These are phyloP conservation scores for Pachyramphus minor DNA, from an alignment of 2,113 vertebrate species.

Conservation along the genomic window DNA sequence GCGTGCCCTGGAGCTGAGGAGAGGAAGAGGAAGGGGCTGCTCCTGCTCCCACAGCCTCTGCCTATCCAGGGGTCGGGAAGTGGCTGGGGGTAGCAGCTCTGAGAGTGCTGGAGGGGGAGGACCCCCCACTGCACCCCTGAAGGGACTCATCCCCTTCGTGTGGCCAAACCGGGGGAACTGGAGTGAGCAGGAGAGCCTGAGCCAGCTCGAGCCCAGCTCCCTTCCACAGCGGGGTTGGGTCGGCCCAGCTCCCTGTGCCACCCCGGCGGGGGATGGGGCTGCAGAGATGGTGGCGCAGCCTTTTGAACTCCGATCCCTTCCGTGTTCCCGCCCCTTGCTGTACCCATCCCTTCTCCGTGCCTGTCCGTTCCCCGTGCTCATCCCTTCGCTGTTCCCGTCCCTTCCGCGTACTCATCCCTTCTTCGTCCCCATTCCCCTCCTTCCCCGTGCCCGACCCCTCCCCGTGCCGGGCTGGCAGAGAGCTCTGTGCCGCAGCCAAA, in stretches of 20 bases:
- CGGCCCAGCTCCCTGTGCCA: not conserved
- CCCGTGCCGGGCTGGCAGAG: not conserved
- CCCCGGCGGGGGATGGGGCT: not conserved
- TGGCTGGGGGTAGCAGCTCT: rapidly evolving
- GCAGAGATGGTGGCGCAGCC: not conserved
- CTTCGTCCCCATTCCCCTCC: not conserved
- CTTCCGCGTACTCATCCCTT: not conserved
- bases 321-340: not conserved
- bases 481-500: not conserved
- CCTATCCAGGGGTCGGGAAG: rapidly evolving
- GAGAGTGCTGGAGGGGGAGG: not conserved
- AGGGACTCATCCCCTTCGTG: rapidly evolving
- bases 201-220: not conserved
- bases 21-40: not conserved
- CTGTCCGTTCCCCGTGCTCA: not conserved
- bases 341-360: not conserved
- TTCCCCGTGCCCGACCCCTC: not conserved
- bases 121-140: rapidly evolving
- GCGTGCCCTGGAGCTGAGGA: not conserved
- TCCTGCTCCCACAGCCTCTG: not conserved
- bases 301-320: not conserved
- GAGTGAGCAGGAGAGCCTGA: not conserved
- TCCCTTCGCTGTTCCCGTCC: not conserved
- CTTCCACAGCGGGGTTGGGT: rapidly evolving
- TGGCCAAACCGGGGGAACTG: rapidly evolving